Conservation (phyloP, 2,888 invertebrate species). For the Alitta virens region DNA sequence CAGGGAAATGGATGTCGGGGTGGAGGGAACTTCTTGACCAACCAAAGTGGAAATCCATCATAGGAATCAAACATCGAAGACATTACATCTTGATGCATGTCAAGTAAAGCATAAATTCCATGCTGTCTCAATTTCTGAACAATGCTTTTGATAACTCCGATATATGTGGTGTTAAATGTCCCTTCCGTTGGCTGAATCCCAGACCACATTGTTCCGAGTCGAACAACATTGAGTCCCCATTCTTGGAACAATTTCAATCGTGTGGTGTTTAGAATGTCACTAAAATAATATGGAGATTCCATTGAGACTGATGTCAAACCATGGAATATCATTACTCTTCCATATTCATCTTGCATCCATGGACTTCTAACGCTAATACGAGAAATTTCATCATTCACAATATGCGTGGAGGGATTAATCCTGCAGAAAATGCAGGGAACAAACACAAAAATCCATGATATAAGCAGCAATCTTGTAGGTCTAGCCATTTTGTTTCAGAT, state of each 20-base stretch:
- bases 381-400: slow-evolving; percentile 1
- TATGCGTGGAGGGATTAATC: no score
- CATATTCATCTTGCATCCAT: slow-evolving; percentile 32
- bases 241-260: slow-evolving; percentile 26
- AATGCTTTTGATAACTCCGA: slow-evolving; percentile 28
- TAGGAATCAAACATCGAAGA: slow-evolving; percentile 32
- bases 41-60: slow-evolving; percentile 41
- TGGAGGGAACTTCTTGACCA: slow-evolving; percentile 33
- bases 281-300: slow-evolving; percentile 34
- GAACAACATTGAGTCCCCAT: slow-evolving; percentile 44
- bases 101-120: slow-evolving; percentile 38
- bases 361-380: slow-evolving; percentile 1
- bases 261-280: slow-evolving; percentile 32
- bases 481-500: no score
- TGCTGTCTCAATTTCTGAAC: slow-evolving; percentile 42
- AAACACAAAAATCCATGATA: no score
- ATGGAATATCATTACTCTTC: slow-evolving; percentile 37
- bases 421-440: no score
- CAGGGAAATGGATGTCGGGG: slow-evolving; percentile 35
- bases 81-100: slow-evolving; percentile 42
- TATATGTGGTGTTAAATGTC: slow-evolving; percentile 35
- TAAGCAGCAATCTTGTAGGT: no score
- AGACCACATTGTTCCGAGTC: slow-evolving; percentile 42
- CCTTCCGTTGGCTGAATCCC: slow-evolving; percentile 33
- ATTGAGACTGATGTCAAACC: slow-evolving; percentile 40